Conservation (phyloP, 2,888 invertebrate genomes). For the Caenorhabditis sp. region DNA sequence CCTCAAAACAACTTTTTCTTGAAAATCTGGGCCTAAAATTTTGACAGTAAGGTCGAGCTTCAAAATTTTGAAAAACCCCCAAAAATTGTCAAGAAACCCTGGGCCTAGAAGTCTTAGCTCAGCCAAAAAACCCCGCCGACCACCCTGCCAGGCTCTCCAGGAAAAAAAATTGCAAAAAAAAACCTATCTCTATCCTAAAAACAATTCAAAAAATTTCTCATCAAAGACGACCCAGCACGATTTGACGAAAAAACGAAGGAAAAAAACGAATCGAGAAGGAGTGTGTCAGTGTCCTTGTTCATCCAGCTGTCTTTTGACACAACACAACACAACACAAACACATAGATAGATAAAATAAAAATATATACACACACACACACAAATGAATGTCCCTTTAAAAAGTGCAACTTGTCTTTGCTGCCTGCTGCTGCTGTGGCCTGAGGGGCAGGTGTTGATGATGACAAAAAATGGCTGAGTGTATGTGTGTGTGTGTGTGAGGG, state of each 20-base stretch:
- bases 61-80: too few relatives aligned
- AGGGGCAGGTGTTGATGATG: not conserved
- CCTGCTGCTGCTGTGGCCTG: not conserved
- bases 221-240: not conserved
- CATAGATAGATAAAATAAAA: not conserved
- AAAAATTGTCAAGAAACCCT: too few relatives aligned
- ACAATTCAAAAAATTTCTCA: too few relatives aligned
- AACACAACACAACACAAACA: not conserved
- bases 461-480: not conserved
- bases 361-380: not conserved
- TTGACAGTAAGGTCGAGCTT: too few relatives aligned
- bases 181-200: too few relatives aligned
- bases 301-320: not conserved
- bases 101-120: too few relatives aligned
- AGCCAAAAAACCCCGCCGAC: too few relatives aligned
- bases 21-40: too few relatives aligned
- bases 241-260: not conserved
- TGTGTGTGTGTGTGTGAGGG: constrained; percentile 10
- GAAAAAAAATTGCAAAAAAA: too few relatives aligned
- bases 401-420: not conserved
- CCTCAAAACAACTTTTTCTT: too few relatives aligned
- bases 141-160: too few relatives aligned
- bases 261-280: not conserved
- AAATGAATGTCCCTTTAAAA: not conserved
- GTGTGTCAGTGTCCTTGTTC: not conserved